Conservation (phyloP, 2,797 vertebrate species). For the Menidia menidia region DNA sequence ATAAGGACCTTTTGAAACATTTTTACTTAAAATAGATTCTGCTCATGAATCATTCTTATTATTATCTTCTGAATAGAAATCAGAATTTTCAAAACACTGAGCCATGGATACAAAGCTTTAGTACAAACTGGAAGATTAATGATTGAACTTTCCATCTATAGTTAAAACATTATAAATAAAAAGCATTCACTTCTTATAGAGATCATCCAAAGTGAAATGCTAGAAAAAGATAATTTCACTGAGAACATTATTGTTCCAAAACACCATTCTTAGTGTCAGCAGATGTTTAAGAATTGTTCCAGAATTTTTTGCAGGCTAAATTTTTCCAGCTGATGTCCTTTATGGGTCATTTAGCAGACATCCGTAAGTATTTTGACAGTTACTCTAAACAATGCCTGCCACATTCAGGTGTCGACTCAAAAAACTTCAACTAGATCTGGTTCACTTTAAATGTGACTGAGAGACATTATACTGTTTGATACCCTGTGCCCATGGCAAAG, state of each 20-base stretch:
- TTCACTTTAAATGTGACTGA: not conserved
- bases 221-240: conserved; percentile 16
- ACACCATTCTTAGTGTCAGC: conserved; percentile 24
- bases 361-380: not conserved
- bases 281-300: conserved; percentile 24
- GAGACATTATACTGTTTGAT: not conserved
- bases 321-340: conserved; percentile 2
- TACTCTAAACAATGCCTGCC: not conserved
- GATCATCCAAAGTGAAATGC: conserved; percentile 11
- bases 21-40: not conserved
- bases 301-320: conserved; percentile 4
- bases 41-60: not conserved
- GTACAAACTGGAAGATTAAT: not conserved
- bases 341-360: not conserved
- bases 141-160: not conserved
- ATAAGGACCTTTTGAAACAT: not conserved
- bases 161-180: not conserved
- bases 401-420: not conserved
- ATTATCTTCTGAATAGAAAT: too few relatives aligned
- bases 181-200: not conserved
- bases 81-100: not conserved
- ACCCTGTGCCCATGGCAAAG: not conserved
- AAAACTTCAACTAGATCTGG: not conserved
- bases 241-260: conserved; percentile 21
- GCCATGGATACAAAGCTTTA: too few relatives aligned